phyloP scores from a whole-genome alignment of 1,140 invertebrate species.

The Phymorhynchus buccinoides region DNA sequence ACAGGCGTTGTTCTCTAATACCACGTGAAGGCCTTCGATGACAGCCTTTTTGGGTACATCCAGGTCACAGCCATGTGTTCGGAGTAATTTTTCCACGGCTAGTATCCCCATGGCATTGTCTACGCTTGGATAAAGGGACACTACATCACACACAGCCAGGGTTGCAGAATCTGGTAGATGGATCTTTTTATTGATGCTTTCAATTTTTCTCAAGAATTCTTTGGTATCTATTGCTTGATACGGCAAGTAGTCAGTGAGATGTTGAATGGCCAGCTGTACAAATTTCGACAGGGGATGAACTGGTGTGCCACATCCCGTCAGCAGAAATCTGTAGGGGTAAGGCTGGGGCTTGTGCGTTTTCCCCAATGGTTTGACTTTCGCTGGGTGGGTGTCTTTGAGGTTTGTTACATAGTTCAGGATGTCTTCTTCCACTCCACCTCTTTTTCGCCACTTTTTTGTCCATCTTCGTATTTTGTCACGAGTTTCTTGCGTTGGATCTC shows the following conservation, averaged over 20 bases:
- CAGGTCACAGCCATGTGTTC: neutral
- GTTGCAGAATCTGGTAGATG: no score
- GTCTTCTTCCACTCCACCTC: neutral
- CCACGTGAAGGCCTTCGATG: neutral
- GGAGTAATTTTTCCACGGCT: neutral
- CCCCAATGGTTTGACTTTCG: neutral
- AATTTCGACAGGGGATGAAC: neutral
- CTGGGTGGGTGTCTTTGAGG: neutral
- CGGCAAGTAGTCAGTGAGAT: neutral
- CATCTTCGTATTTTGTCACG: neutral
- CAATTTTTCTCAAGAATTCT: neutral
- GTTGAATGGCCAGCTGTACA: neutral
- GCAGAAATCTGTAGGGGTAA: neutral
- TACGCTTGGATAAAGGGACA: neutral
- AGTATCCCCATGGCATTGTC: neutral
- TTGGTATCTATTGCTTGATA: neutral
- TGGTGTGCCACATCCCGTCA: neutral
- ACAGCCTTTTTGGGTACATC: neutral
- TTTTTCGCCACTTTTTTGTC: neutral
- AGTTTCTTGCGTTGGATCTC: neutral
- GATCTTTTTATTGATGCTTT: neutral
- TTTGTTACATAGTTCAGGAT: neutral
- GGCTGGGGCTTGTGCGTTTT: neutral
- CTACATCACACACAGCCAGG: neutral
- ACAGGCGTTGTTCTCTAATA: neutral